Evolutionary conservation across 2,113 vertebrate species (phyloP), one percentile per base, ranked within the genome.

Genomic region (Oreocharis arfaki): DNA sequence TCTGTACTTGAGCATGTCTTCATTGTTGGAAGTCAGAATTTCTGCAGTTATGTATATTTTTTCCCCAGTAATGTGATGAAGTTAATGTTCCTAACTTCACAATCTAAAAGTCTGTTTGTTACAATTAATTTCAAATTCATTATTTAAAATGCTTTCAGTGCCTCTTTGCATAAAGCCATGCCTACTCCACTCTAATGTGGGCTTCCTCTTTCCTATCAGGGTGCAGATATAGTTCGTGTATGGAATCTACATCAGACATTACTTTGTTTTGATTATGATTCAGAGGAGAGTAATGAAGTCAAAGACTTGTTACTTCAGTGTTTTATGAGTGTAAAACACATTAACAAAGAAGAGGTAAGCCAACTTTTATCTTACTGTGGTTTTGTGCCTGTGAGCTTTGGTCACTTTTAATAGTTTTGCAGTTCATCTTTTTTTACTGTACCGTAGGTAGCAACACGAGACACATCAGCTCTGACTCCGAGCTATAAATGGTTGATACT

Each of bases 291-390:
- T 88, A 97, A 98, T 95, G 98, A 98, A 94, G 97, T 99, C 49
- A 98, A 97, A 24, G 97, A 99, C 91, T 96, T 98, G 94, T 97
- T 99, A 77, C 98, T 99, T 50, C 98, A 98, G 74, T 99, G 99
- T 93, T 99, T 99, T 95, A 98, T 98, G 80, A 98, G 68, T 81
- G 87, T 98, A 55, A 93, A 70, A 88, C 97, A 98, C 89, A 97
- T 99, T 79, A 98, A 94, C 96, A 98, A 98, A 55, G 99, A 99
- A 85, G 98, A 99, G 95, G 99, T 99, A 98, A 97, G 83, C 32
- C 35, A 53, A 8, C 13, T 55, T 94, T 76, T 79, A 24, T 50
- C 15, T 78, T 75, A 13, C 33, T 69, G 22, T 84, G 39, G 14
- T 52, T 93, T 89, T 74, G 47, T 59, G 26, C 63, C 35, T 50